Conservation (phyloP, 2,797 vertebrate genomes). For the Adelosebastes latens region DNA sequence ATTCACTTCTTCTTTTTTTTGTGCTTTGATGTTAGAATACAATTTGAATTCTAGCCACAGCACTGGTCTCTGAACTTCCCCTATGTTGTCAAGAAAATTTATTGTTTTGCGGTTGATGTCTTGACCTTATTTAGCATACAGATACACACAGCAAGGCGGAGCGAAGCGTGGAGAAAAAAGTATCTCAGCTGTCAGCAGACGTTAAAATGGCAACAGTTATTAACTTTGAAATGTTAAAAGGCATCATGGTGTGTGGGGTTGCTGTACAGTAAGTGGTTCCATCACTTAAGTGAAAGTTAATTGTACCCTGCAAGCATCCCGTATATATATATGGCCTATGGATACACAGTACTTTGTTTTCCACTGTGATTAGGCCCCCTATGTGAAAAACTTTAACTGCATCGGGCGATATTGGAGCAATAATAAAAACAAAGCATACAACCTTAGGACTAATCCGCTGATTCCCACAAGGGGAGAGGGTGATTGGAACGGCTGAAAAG, state of each 20-base stretch:
- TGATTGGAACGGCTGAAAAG: slow-evolving; percentile 68
- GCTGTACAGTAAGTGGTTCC: slow-evolving; percentile 57
- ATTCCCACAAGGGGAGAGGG: slow-evolving; percentile 53
- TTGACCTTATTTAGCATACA: slow-evolving; percentile 60
- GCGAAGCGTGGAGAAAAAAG: slow-evolving; percentile 19
- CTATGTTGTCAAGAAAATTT: slow-evolving; percentile 59
- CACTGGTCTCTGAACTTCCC: slow-evolving; percentile 46
- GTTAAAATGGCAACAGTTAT: slow-evolving; percentile 65
- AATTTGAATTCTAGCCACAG: slow-evolving; percentile 46
- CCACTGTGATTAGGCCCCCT: slow-evolving; percentile 21
- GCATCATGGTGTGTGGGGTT: slow-evolving; percentile 30
- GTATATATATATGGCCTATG: slow-evolving; percentile 7
- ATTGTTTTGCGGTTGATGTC: slow-evolving; percentile 63
- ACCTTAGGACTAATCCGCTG: slow-evolving; percentile 54
- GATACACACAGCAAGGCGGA: slow-evolving; percentile 26
- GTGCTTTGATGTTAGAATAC: slow-evolving; percentile 51
- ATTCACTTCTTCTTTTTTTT: slow-evolving; percentile 6
- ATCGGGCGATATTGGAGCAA: slow-evolving; percentile 42
- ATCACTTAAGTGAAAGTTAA: slow-evolving; percentile 64
- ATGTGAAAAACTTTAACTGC: slow-evolving; percentile 21
- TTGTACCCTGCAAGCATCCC: slow-evolving; percentile 39
- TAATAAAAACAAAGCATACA: slow-evolving; percentile 39
- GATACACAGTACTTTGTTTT: slow-evolving; percentile 24
- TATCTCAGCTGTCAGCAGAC: slow-evolving; percentile 37
- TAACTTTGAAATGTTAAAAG: slow-evolving; percentile 71